Evolutionary conservation across 2,888 invertebrate genomes (phyloP).

Genomic region (Drosophila histrio): DNA sequence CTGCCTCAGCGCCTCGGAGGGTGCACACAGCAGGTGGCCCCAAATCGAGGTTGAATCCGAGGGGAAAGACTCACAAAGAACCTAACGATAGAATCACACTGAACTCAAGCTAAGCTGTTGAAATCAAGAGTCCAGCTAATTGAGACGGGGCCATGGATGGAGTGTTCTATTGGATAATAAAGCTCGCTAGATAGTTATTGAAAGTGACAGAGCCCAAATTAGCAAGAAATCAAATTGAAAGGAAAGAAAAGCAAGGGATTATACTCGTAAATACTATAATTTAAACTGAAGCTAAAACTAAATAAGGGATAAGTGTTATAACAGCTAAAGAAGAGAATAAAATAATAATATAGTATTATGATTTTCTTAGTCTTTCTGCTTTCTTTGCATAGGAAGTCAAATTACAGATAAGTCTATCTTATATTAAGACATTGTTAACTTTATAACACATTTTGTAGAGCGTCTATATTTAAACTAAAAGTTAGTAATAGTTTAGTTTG

Average conservation of each 20-base stretch:
- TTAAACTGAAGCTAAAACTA: neutral
- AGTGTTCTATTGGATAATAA: neutral
- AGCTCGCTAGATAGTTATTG: conserved; percentile 15
- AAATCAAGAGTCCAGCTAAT: conserved; percentile 33
- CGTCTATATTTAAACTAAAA: too few relatives aligned
- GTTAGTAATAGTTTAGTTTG: too few relatives aligned
- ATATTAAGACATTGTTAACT: too few relatives aligned
- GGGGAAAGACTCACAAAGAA: neutral
- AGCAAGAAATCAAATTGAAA: neutral
- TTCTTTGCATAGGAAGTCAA: too few relatives aligned
- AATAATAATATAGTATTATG: neutral
- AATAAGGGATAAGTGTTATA: neutral
- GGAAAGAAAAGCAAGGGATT: neutral
- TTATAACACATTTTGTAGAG: too few relatives aligned
- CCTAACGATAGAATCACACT: conserved; percentile 31
- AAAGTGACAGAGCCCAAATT: conserved; percentile 6
- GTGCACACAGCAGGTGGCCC: conserved; percentile 57
- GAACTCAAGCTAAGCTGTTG: conserved; percentile 50
- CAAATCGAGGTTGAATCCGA: conserved; percentile 1
- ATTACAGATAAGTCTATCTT: neutral
- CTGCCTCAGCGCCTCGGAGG: conserved; percentile 28
- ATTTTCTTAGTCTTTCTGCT: neutral
- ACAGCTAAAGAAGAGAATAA: neutral
- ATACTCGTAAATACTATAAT: neutral
- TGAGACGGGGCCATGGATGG: conserved; percentile 30